Evolutionary conservation across 2,797 vertebrate species (phyloP).

Genomic region (Oreortyx pictus): DNA sequence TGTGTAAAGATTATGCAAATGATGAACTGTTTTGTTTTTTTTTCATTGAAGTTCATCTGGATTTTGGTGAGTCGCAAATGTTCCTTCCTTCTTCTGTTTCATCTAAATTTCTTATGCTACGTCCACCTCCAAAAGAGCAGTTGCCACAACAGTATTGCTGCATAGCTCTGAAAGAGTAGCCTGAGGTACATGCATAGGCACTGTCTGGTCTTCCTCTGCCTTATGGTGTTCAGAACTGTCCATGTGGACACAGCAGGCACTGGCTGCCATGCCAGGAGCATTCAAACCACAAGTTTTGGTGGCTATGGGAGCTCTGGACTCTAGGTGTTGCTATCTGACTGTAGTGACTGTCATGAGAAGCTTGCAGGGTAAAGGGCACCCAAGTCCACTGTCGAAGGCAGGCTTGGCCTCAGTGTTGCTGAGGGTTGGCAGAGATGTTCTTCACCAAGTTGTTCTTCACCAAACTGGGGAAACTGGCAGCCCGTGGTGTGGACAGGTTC

Average conservation of each 20-base stretch:
- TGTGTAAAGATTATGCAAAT: neutral
- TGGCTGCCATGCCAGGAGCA: neutral
- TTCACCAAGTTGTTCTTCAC: too few relatives aligned
- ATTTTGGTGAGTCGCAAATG: neutral
- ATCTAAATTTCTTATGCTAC: neutral
- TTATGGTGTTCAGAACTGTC: neutral
- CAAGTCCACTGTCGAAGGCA: too few relatives aligned
- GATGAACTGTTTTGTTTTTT: neutral
- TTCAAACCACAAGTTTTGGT: neutral
- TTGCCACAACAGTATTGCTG: neutral
- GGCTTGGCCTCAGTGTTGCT: too few relatives aligned
- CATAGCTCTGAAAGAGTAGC: neutral
- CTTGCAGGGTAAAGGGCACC: too few relatives aligned
- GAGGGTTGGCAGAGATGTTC: too few relatives aligned
- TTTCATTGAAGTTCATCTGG: neutral
- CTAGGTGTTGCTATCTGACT: too few relatives aligned
- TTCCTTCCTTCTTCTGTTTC: neutral
- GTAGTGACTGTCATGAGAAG: too few relatives aligned
- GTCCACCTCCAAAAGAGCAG: neutral
- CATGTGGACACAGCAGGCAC: neutral
- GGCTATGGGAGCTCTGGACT: too few relatives aligned
- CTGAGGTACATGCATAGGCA: neutral
- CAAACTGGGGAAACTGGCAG: too few relatives aligned
- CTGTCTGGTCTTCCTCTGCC: neutral
- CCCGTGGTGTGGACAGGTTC: too few relatives aligned